Evolutionary conservation across 2,797 vertebrate species (phyloP).

Genomic region (Tangara arthus): DNA sequence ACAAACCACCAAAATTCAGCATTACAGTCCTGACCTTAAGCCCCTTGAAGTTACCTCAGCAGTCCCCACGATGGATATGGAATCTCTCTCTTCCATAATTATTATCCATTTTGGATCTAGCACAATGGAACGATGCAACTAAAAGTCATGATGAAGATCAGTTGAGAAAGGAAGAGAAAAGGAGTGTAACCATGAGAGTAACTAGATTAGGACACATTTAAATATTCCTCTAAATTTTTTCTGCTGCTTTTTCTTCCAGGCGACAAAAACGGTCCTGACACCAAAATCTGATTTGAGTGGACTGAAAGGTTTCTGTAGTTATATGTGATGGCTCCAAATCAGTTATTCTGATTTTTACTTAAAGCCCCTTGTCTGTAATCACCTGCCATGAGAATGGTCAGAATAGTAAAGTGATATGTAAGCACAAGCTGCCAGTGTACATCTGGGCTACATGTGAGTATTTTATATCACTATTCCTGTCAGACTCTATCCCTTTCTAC

Average conservation of each 20-base stretch:
- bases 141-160: neutral
- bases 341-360: neutral
- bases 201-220: neutral
- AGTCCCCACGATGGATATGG: rapidly evolving
- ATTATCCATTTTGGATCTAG: neutral
- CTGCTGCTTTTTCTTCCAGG: neutral
- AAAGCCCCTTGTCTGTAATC: neutral
- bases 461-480: neutral
- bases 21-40: neutral
- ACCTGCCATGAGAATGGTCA: neutral
- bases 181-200: neutral
- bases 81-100: neutral
- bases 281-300: neutral
- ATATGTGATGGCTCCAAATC: neutral
- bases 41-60: neutral
- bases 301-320: neutral
- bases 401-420: neutral
- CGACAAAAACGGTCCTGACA: neutral
- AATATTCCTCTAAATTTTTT: neutral
- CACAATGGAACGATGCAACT: neutral
- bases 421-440: neutral
- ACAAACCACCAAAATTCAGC: neutral
- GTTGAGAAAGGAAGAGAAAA: neutral
- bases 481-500: neutral
- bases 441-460: neutral